Conservation (phyloP, 2,888 invertebrate species). For the Blastobasis adustella region DNA sequence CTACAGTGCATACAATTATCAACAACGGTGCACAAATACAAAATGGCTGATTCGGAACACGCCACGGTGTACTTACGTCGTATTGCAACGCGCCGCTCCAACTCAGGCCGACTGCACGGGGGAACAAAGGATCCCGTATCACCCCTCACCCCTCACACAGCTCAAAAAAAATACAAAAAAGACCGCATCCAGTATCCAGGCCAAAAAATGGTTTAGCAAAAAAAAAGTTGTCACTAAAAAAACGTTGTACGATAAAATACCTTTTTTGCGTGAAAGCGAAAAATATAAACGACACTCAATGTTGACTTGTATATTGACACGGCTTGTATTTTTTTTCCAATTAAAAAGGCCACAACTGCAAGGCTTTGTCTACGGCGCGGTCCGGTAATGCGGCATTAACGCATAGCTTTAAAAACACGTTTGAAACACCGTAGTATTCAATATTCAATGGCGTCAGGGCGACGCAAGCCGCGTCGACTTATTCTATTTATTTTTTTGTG, state of each 20-base stretch:
- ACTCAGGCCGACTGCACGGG: slow-evolving; percentile 28
- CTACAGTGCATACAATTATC: background rate
- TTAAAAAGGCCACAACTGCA: slow-evolving; percentile 37
- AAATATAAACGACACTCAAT: slow-evolving; percentile 5
- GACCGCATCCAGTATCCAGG: slow-evolving; percentile 3
- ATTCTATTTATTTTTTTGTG: too few species aligned
- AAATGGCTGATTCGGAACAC: slow-evolving; percentile 24
- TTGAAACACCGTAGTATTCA: too few species aligned
- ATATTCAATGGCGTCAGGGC: too few species aligned
- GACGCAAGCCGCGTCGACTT: too few species aligned
- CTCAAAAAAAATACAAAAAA: slow-evolving; percentile 11
- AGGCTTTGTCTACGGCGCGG: slow-evolving; percentile 36
- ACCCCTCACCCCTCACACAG: slow-evolving; percentile 6
- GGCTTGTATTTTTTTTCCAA: slow-evolving; percentile 18
- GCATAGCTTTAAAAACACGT: too few species aligned
- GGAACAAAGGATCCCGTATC: slow-evolving; percentile 39
- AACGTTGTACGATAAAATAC: background rate
- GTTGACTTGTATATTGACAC: slow-evolving; percentile 9
- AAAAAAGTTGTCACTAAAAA: background rate
- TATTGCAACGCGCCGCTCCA: slow-evolving; percentile 20
- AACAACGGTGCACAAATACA: slow-evolving; percentile 7
- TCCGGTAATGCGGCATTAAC: slow-evolving; percentile 8
- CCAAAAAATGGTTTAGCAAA: background rate
- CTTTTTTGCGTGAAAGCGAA: background rate
- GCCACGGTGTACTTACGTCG: slow-evolving; percentile 24